Base-by-base conservation (phyloP, 2,113 vertebrate genomes). In the Panurus biarmicus region DNA sequence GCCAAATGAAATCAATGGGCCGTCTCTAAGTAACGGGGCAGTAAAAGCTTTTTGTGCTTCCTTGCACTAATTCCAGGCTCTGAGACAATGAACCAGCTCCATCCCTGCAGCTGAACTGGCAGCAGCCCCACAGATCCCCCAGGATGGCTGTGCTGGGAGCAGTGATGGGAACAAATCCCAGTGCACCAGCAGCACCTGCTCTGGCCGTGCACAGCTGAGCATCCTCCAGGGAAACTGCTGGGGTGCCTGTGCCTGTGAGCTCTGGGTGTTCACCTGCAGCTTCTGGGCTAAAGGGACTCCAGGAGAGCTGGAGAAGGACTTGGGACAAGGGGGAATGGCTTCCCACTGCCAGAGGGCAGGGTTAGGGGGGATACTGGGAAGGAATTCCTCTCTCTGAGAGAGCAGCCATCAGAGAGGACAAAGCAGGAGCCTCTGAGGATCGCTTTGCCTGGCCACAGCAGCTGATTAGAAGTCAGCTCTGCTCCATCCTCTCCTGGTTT, bases 171-270 rank as follows among this genome's bases (percentile, higher is more conserved):
- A 42, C 54, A 24, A 38, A n/a, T 3, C 58, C 61, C 51, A 25
- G 1, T 1, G 5, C 42, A 4, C 1, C 12, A 7, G 40, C 9
- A 28, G n/a, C 22, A 5, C 9, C 56, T 50, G 33, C 56, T 25
- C 33, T 0, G 10, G 66, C 47, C 2, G 0, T 1, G 12, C 54
- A 2, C 1, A 1, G 44, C 77, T 31, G 14, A 74, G 62, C 57
- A 54, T 22, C 69, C 50, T 22, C 38, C 56, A 24, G 31, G 38
- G 1, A 26, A 31, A 28, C 20, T 23, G 42, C 25, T 5, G 83
- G 36, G 28, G 19, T 1, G 5, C 21, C 45, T 1, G 53, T 14
- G 64, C 65, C 79, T 21, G 20, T 0, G 10, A 62, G 47, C 33
- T 14, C 57, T 3, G 47, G 47, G 47, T 20, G 80, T 2, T 53